Base-by-base conservation (phyloP, 2,888 invertebrate species). In the Criorhina ranunculi region DNA sequence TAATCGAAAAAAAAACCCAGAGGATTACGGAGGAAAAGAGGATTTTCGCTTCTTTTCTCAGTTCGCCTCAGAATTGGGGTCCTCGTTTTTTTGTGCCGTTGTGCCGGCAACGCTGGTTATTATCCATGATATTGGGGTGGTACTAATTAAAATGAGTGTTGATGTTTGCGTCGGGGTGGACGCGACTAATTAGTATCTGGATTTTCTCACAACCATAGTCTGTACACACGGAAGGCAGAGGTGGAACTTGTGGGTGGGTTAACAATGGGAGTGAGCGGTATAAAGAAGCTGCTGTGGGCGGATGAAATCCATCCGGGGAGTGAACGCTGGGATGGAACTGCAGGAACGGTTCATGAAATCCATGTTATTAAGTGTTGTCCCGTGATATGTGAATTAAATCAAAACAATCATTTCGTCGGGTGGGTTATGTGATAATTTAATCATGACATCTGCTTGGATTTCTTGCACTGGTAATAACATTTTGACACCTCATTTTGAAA, bases 61-160 rank as follows among this genome's bases (percentile, higher is more conserved):
- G 35, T 24, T 42, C 33, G 46, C 12, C 60, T 62, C 35, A 19
- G 9, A 29, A 53, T 51, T 33, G n/a, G 7, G 8, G 33, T 40
- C 8, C 2, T 19, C 1, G 3, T n/a, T 9, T 29, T 17, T 51
- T 33, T 49, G 8, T 24, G 19, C 49, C 19, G 31, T 37, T 29
- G 44, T 31, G 33, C 42, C 53, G n/a, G 46, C 64, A 29, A 62
- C 33, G 60, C 49, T 70, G 15, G 72, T 73, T 69, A 73, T 67
- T 79, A 85, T 85, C 85, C 69, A 49, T 67, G 75, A 69, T 62
- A 55, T 53, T 70, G 69, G 85, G 79, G 80, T 79, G 79, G 85
- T 70, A 70, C 79, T 85, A 80, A 85, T 85, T 85, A 80, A 85
- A 85, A 80, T 76, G 75, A 80, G 85, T 85, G 85, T 75, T 85